Percentiles rank a stretch among this genome's conserved stretches.
These are phyloP conservation scores for Epizoanthus scotinus DNA, from an alignment of 92 coral and sea anemone genomes.

Conservation along the genomic window DNA sequence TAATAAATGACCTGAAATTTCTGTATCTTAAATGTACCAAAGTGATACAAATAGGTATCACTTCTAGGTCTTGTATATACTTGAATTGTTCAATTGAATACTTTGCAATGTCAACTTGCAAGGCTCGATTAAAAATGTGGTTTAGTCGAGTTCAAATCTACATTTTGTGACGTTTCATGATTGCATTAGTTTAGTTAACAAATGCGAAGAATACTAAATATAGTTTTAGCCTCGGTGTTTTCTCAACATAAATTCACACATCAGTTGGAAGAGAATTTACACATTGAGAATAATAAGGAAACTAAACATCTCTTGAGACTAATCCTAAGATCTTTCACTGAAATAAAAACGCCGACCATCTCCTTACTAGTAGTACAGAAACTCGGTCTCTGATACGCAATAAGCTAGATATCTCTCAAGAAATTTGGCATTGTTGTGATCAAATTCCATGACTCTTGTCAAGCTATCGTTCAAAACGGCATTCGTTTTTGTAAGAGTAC, in stretches of 20 bases:
- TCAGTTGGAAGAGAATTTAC: neutral
- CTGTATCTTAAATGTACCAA: neutral
- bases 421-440: slow-evolving; percentile 2
- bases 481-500: neutral
- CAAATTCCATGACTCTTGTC: slow-evolving; percentile 7
- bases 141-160: neutral
- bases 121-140: neutral
- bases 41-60: neutral
- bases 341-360: neutral
- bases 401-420: slow-evolving; percentile 3
- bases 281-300: neutral
- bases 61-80: neutral
- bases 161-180: slow-evolving; percentile 3
- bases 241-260: neutral
- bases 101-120: neutral
- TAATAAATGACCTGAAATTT: neutral
- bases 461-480: neutral
- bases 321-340: neutral
- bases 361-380: slow-evolving; percentile 5
- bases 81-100: no score
- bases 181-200: neutral
- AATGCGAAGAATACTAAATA: no score
- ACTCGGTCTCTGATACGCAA: no score
- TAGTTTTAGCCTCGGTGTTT: neutral
- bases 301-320: neutral